These are phyloP conservation scores for Laothoe populi DNA, from an alignment of 2,888 invertebrate species.

Conservation along the genomic window DNA sequence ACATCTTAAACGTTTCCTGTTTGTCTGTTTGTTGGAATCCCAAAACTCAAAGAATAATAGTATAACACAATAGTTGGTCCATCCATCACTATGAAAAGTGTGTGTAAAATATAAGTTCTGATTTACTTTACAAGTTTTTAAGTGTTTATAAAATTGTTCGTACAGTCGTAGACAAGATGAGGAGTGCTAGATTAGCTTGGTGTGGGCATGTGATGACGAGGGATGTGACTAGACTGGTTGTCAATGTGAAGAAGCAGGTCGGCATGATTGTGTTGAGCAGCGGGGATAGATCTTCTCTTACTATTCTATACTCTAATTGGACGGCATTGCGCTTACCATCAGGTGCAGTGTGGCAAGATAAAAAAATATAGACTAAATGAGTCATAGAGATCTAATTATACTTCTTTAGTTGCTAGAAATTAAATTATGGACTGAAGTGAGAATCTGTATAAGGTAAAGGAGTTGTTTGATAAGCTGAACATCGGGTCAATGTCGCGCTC, in stretches of 20 bases:
- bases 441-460: neutral
- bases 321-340: too few species aligned
- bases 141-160: too few species aligned
- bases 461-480: neutral
- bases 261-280: too few species aligned
- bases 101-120: neutral
- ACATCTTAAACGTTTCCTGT: neutral
- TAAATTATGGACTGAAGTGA: too few species aligned
- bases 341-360: too few species aligned
- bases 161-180: too few species aligned
- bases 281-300: too few species aligned
- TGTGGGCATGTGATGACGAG: too few species aligned
- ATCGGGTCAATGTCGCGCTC: neutral
- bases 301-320: too few species aligned
- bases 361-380: neutral
- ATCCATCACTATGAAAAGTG: neutral
- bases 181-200: too few species aligned
- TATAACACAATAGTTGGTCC: neutral
- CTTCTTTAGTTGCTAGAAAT: neutral
- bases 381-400: neutral
- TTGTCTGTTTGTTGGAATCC: neutral
- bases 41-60: neutral
- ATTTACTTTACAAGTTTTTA: slow-evolving; percentile 2
- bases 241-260: too few species aligned
- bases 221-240: too few species aligned